These are phyloP conservation scores for Austrolebias charrua DNA, from an alignment of 2,797 vertebrate species.

Conservation along the genomic window DNA sequence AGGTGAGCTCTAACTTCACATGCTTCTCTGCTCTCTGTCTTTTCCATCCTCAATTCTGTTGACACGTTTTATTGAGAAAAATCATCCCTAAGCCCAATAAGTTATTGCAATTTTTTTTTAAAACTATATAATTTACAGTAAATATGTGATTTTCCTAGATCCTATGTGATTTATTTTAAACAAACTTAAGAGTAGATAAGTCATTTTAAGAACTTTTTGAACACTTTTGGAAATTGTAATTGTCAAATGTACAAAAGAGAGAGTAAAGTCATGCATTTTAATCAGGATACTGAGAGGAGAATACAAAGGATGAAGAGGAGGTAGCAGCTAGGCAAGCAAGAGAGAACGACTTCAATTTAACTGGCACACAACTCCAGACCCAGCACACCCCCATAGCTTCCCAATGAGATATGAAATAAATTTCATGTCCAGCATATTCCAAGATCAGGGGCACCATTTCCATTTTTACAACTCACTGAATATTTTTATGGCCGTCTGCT, in stretches of 20 bases:
- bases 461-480: constrained; percentile 82
- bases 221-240: constrained; percentile 75
- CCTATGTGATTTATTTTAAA: constrained; percentile 43
- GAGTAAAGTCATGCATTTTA: constrained; percentile 84
- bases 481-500: constrained; percentile 81
- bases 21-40: neutral
- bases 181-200: constrained; percentile 55
- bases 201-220: constrained; percentile 70
- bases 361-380: constrained; percentile 37
- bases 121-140: constrained; percentile 9
- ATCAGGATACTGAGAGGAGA: constrained; percentile 74
- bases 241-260: constrained; percentile 71
- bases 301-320: constrained; percentile 67
- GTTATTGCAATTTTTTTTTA: constrained; percentile 33
- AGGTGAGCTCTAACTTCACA: constrained; percentile 74
- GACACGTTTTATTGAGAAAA: neutral
- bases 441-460: constrained; percentile 75
- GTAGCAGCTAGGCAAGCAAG: constrained; percentile 20
- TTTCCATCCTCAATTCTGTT: neutral
- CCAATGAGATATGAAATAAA: constrained; percentile 75
- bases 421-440: constrained; percentile 73
- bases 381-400: constrained; percentile 60
- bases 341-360: constrained; percentile 64
- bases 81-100: constrained; percentile 7
- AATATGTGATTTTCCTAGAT: constrained; percentile 33